Base-by-base conservation (phyloP, 2,113 vertebrate species). In the Brachirus orientalis region DNA sequence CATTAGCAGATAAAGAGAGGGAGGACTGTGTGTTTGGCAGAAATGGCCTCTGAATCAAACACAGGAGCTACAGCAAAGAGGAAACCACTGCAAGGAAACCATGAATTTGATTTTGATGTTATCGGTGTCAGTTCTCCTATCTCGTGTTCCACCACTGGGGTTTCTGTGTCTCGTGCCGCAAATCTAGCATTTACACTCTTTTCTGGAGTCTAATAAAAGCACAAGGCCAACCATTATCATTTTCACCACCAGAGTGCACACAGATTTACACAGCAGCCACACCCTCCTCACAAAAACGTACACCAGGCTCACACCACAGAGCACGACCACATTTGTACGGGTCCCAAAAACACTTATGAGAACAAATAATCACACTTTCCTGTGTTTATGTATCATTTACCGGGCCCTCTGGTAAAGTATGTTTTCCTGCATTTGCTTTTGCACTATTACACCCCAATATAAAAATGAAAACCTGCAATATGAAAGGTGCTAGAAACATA, bases 31-130 rank as follows among this genome's bases (percentile, higher is more conserved):
- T 57, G 78, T 74, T 76, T 69, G 65, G 85, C 77, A 86, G 73
- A 69, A 68, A 14, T 61, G 69, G 73, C 71, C 62, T 57, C 69
- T 77, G 87, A 89, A 90, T 87, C 86, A 87, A 85, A 82, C 69
- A 73, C 28, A 28, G 33, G 37, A 71, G 52, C 54, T 62, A 3
- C 51, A 69, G 68, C 19, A 17, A 76, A 36, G 44, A 10, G 77
- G 77, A 75, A 86, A 89, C 75, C 84, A 57, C 79, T 36, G 69
- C 66, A 60, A 52, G 71, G 65, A 89, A 88, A 80, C 52, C 80
- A 77, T 80, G 75, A 86, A 85, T 86, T 63, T 82, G 69, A 88
- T 84, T 85, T 83, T 71, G 62, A 71, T 59, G 10, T 74, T 86
- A 88, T 83, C 59, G 0, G 13, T 44, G 62, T 61, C 68, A 19